These are phyloP conservation scores for Aythya fuligula DNA, from an alignment of 2,797 vertebrate genomes.

Conservation along the genomic window DNA sequence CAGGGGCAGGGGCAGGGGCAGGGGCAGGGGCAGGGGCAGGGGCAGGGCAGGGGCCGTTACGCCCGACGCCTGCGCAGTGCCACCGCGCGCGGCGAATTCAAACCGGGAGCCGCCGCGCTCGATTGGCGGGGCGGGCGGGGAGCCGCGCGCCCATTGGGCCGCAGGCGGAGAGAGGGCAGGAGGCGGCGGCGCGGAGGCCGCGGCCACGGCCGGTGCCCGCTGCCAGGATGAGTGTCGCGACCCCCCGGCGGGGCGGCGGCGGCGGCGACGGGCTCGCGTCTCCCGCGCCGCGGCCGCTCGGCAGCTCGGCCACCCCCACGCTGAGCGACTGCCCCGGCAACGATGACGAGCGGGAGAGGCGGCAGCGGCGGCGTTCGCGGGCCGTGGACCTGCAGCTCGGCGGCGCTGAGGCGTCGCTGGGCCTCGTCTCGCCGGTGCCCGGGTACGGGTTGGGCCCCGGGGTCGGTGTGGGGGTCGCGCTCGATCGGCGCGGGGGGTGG, in stretches of 20 bases:
- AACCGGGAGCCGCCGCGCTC: background rate
- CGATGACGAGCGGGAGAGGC: conserved; percentile 90
- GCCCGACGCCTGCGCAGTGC: background rate
- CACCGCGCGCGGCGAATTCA: background rate
- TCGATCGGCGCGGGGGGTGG: background rate
- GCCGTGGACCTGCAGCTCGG: conserved; percentile 84
- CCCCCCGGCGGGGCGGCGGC: conserved; percentile 53
- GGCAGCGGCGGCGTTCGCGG: conserved; percentile 87
- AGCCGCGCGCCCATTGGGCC: rapidly evolving
- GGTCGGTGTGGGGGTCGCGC: background rate
- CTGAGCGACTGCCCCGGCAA: conserved; percentile 86
- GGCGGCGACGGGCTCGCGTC: conserved; percentile 62
- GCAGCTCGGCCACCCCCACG: conserved; percentile 78
- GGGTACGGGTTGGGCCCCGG: conserved; percentile 38
- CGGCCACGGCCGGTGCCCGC: background rate
- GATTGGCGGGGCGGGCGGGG: background rate
- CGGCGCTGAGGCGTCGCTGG: conserved; percentile 74
- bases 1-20: background rate
- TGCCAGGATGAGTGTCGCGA: conserved; percentile 75
- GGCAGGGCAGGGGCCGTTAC: background rate
- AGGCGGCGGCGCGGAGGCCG: background rate
- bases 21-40: too few species aligned
- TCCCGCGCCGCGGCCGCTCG: conserved; percentile 55
- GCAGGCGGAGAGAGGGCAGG: rapidly evolving
- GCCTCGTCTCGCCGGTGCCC: conserved; percentile 27